Evolutionary conservation across 2,888 invertebrate genomes (phyloP).

Genomic region (Calliopum simillimum): DNA sequence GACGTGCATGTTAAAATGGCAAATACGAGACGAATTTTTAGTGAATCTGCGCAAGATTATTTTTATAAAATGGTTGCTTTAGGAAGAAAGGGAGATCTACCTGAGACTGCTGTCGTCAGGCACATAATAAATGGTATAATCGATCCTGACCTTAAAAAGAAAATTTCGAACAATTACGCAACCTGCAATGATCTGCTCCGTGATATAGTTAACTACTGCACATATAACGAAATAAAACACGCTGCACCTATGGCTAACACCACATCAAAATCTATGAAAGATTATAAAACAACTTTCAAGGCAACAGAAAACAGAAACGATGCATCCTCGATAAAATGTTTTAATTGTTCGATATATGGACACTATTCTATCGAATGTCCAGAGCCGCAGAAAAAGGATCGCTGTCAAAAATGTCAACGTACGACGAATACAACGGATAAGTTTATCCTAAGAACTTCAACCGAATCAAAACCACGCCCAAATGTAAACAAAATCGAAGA

Average conservation of each 20-base stretch:
- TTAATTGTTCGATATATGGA: too few species aligned
- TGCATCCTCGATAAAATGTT: conserved; percentile 22
- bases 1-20: conserved; percentile 41
- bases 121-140: too few species aligned
- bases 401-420: conserved; percentile 30
- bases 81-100: conserved; percentile 35
- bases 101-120: conserved; percentile 36
- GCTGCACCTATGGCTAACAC: too few species aligned
- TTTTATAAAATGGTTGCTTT: conserved; percentile 40
- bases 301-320: not conserved
- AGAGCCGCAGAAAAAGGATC: conserved; percentile 25
- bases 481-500: too few species aligned
- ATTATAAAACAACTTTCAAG: not conserved
- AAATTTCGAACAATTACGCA: too few species aligned
- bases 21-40: conserved; percentile 11
- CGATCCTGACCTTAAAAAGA: too few species aligned
- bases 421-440: conserved; percentile 25
- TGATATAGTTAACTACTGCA: too few species aligned
- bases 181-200: too few species aligned
- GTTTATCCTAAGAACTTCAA: conserved; percentile 15
- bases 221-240: too few species aligned
- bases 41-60: too few species aligned
- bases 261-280: conserved; percentile 22
- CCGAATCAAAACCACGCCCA: conserved; percentile 4
- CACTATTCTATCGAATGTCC: conserved; percentile 34